Conservation (phyloP, 2,797 vertebrate genomes). For the Helicolenus hilgendorfi region DNA sequence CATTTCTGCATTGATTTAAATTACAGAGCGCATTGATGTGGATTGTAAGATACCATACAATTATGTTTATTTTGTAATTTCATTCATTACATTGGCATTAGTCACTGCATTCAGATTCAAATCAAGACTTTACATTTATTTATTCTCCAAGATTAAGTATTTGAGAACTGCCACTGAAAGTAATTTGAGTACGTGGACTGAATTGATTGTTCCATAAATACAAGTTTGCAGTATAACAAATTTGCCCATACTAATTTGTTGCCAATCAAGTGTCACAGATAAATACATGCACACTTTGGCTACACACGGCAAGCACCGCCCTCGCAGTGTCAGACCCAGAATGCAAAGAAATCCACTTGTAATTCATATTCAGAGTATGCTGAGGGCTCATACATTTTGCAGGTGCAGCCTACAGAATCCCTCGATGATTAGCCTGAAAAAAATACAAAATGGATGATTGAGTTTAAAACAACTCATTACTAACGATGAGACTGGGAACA, state of each 20-base stretch:
- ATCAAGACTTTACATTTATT: background rate
- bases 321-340: background rate
- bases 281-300: background rate
- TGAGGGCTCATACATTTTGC: slow-evolving; percentile 25
- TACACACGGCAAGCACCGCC: background rate
- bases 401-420: slow-evolving; percentile 8
- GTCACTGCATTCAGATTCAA: background rate
- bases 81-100: background rate
- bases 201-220: background rate
- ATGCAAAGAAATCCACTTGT: background rate
- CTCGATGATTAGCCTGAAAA: slow-evolving; percentile 1
- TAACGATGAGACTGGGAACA: background rate
- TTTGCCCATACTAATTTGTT: background rate
- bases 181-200: background rate
- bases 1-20: slow-evolving; percentile 15
- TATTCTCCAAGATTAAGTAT: background rate
- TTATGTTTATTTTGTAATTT: background rate
- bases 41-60: background rate
- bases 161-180: background rate
- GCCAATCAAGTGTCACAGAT: background rate
- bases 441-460: background rate
- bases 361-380: slow-evolving; percentile 8
- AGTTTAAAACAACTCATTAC: background rate
- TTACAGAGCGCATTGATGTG: background rate
- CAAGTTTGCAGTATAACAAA: background rate